Evolutionary conservation across 1,140 invertebrate species (phyloP).

Genomic region (Parapsyche elsis): DNA sequence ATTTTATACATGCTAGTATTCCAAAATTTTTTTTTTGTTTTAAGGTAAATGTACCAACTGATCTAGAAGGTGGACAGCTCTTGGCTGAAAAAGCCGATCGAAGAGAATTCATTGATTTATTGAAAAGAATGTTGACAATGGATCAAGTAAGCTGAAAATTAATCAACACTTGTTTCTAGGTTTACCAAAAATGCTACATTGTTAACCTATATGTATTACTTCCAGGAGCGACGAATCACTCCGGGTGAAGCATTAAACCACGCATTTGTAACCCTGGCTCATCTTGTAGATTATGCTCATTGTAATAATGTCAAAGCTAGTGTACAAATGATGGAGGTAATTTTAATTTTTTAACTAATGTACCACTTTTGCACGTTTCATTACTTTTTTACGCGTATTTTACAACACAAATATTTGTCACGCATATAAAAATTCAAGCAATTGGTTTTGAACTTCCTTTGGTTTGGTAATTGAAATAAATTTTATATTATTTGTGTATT

Average conservation of each 20-base stretch:
- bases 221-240: constrained; percentile 89
- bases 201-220: constrained; percentile 35
- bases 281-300: constrained; percentile 95
- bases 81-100: constrained; percentile 96
- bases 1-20: neutral
- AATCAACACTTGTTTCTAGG: neutral
- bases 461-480: neutral
- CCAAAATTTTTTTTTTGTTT: constrained; percentile 59
- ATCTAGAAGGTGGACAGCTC: constrained; percentile 94
- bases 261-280: constrained; percentile 91
- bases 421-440: neutral
- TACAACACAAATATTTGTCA: neutral
- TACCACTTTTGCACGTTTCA: neutral
- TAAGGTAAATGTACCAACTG: constrained; percentile 93
- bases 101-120: constrained; percentile 94
- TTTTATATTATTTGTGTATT: constrained; percentile 10
- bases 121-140: constrained; percentile 97
- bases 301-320: constrained; percentile 96
- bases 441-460: neutral
- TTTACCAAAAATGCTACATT: neutral
- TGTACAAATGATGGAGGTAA: constrained; percentile 97
- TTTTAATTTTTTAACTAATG: neutral
- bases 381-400: no score
- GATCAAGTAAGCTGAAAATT: constrained; percentile 77
- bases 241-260: constrained; percentile 96